Conservation (phyloP, 1,140 invertebrate genomes). For the Zelostemma sp. region DNA sequence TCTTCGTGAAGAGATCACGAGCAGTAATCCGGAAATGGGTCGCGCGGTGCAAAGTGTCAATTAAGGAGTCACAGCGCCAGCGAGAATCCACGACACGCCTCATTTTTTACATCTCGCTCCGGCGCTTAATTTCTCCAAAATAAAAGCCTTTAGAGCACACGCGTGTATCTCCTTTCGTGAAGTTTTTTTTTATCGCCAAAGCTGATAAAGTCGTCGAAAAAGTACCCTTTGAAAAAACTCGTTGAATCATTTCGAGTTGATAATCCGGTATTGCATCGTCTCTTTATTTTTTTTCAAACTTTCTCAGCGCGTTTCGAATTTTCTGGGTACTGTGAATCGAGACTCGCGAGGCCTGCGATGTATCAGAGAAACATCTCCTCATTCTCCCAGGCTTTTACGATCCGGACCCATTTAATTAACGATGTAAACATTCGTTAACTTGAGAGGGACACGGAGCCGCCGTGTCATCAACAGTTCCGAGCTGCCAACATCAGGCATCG, state of each 20-base stretch:
- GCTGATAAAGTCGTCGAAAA: neutral
- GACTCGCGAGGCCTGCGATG: conserved; percentile 17
- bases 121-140: conserved; percentile 44
- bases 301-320: neutral
- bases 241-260: neutral
- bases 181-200: neutral
- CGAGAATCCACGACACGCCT: conserved; percentile 46
- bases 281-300: neutral
- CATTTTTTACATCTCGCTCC: conserved; percentile 41
- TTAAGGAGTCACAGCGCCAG: conserved; percentile 51
- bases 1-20: conserved; percentile 5
- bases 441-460: conserved; percentile 24
- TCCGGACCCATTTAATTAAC: conserved; percentile 49
- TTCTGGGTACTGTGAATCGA: neutral
- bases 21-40: conserved; percentile 46
- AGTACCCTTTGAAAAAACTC: too few species aligned
- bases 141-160: conserved; percentile 27
- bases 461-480: conserved; percentile 6
- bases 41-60: conserved; percentile 55
- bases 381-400: conserved; percentile 47
- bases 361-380: conserved; percentile 22
- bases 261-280: neutral
- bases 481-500: conserved; percentile 14
- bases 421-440: conserved; percentile 32
- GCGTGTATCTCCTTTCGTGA: conserved; percentile 3